A percentile compares a stretch with the other conserved stretches of the same genome.
Evolutionary conservation across 2,888 invertebrate species (phyloP).

Genomic region (Apoda limacodes): DNA sequence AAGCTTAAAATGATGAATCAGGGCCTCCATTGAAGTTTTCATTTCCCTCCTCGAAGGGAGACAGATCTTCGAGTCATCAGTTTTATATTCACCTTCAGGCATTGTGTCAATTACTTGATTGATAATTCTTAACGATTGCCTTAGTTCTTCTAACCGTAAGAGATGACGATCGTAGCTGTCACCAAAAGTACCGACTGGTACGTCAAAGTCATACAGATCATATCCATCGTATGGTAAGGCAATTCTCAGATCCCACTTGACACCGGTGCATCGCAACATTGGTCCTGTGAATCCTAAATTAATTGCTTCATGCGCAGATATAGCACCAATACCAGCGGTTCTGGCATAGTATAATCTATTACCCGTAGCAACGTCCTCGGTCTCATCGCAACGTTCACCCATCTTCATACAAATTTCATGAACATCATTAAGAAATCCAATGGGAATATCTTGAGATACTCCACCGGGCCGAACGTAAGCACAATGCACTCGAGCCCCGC

Average conservation of each 20-base stretch:
- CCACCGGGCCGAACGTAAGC: slow-evolving; percentile 88
- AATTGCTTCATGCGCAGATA: slow-evolving; percentile 81
- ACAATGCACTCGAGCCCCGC: slow-evolving; percentile 87
- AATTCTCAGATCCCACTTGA: slow-evolving; percentile 91
- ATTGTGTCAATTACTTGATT: slow-evolving; percentile 86
- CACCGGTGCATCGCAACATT: slow-evolving; percentile 83
- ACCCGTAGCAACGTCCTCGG: slow-evolving; percentile 81
- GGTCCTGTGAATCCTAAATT: slow-evolving; percentile 77
- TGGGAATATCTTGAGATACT: slow-evolving; percentile 69
- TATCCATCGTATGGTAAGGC: slow-evolving; percentile 88
- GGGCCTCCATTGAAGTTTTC: slow-evolving; percentile 89
- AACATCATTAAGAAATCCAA: slow-evolving; percentile 83
- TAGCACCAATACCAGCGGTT: slow-evolving; percentile 78
- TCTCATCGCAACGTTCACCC: slow-evolving; percentile 82
- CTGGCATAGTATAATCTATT: slow-evolving; percentile 77
- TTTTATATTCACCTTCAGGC: slow-evolving; percentile 81
- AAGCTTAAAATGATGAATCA: slow-evolving; percentile 92
- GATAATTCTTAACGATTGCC: slow-evolving; percentile 82
- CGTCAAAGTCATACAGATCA: slow-evolving; percentile 84
- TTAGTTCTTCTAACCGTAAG: slow-evolving; percentile 76
- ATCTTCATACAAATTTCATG: slow-evolving; percentile 76
- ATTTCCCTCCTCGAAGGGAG: slow-evolving; percentile 83
- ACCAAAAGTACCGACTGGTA: slow-evolving; percentile 83
- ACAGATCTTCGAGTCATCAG: slow-evolving; percentile 83
- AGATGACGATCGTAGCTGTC: slow-evolving; percentile 88